Conservation (phyloP, 2,797 vertebrate genomes). For the Poeciliopsis presidionis region DNA sequence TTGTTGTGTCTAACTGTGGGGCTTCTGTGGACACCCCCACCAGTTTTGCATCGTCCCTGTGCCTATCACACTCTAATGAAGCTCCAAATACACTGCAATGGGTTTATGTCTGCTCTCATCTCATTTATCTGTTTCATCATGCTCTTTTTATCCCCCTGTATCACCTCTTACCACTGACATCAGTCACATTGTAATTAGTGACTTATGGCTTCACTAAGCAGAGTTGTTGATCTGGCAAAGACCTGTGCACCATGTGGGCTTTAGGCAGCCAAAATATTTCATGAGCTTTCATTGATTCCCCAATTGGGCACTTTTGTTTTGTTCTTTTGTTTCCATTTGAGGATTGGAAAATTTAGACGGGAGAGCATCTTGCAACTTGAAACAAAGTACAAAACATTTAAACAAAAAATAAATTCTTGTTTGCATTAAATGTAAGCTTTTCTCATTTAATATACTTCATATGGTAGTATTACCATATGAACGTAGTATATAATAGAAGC, state of each 20-base stretch:
- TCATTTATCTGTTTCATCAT: slow-evolving; percentile 42
- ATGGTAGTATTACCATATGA: background rate
- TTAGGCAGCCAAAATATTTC: slow-evolving; percentile 31
- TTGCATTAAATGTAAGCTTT: background rate
- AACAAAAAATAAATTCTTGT: background rate
- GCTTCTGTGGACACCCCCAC: background rate
- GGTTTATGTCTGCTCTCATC: slow-evolving; percentile 28
- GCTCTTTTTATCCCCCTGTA: slow-evolving; percentile 6
- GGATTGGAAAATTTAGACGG: background rate
- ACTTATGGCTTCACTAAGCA: slow-evolving; percentile 49
- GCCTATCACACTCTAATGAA: slow-evolving; percentile 62
- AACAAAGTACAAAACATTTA: background rate
- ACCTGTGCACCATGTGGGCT: slow-evolving; percentile 24
- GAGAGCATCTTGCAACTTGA: background rate
- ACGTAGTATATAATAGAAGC: no score
- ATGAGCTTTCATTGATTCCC: slow-evolving; percentile 18
- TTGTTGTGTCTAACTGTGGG: slow-evolving; percentile 24
- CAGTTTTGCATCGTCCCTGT: slow-evolving; percentile 29
- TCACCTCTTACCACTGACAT: slow-evolving; percentile 24
- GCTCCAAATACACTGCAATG: slow-evolving; percentile 38
- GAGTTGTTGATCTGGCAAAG: slow-evolving; percentile 55
- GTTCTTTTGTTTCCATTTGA: background rate
- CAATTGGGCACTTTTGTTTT: slow-evolving; percentile 25
- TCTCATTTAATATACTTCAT: background rate
- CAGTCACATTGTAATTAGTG: slow-evolving; percentile 43